Evolutionary conservation across 1,140 invertebrate genomes (phyloP).

Genomic region (Pissodes strobi): DNA sequence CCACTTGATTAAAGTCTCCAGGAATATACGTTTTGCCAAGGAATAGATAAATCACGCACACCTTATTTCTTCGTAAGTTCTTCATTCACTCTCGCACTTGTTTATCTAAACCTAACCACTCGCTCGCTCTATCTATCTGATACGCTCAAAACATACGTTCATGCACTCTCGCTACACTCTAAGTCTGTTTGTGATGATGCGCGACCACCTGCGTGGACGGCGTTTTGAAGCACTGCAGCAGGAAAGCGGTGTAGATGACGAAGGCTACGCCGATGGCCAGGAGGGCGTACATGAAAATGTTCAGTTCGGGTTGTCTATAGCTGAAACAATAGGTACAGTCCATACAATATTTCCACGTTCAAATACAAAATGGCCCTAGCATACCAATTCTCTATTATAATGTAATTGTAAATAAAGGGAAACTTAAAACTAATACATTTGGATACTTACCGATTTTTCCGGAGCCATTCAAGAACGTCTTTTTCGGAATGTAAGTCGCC

Average conservation of each 20-base stretch:
- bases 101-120: neutral
- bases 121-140: neutral
- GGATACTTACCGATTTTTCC: constrained; percentile 73
- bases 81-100: neutral
- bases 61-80: too few species aligned
- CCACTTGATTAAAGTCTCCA: too few species aligned
- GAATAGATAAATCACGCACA: too few species aligned
- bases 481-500: constrained; percentile 82
- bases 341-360: too few species aligned
- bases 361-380: too few species aligned
- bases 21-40: too few species aligned
- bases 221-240: constrained; percentile 86
- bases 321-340: too few species aligned
- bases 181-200: constrained; percentile 65
- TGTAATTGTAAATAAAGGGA: too few species aligned
- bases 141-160: neutral
- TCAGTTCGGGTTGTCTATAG: constrained; percentile 89
- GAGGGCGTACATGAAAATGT: constrained; percentile 92
- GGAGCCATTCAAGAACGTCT: constrained; percentile 90
- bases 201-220: constrained; percentile 54
- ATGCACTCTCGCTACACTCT: neutral
- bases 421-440: neutral
- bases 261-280: constrained; percentile 84
- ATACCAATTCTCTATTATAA: too few species aligned
- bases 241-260: constrained; percentile 86